Evolutionary conservation across 1,140 invertebrate genomes (phyloP).

Genomic region (Drosophila bifasciata): DNA sequence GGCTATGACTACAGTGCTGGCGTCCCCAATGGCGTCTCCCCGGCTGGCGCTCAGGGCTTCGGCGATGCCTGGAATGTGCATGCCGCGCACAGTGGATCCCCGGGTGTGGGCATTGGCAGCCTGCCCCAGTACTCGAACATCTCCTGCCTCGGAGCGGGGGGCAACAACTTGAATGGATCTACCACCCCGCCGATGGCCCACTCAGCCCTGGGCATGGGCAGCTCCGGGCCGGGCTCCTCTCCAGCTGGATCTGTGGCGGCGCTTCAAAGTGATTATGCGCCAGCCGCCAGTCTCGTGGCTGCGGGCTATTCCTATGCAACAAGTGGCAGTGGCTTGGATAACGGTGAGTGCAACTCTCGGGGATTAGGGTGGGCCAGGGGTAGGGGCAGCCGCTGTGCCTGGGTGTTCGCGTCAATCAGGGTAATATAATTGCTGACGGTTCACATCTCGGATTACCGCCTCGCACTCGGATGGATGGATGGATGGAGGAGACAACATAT

Average conservation of each 20-base stretch:
- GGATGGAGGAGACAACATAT: conserved; percentile 51
- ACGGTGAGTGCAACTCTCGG: conserved; percentile 68
- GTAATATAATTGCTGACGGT: conserved; percentile 52
- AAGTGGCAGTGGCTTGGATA: conserved; percentile 75
- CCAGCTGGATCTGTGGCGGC: conserved; percentile 42
- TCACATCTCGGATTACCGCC: conserved; percentile 60
- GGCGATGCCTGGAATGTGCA: conserved; percentile 71
- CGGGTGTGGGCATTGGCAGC: conserved; percentile 46
- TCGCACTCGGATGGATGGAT: neutral
- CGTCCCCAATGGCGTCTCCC: conserved; percentile 23
- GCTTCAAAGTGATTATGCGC: conserved; percentile 78
- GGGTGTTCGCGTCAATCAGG: conserved; percentile 83
- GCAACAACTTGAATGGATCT: conserved; percentile 62
- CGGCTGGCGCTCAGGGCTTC: conserved; percentile 47
- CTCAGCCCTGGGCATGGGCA: conserved; percentile 48
- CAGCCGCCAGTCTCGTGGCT: conserved; percentile 72
- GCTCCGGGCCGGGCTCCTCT: conserved; percentile 36
- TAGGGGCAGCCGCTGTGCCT: conserved; percentile 19
- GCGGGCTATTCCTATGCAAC: conserved; percentile 77
- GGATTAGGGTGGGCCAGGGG: neutral
- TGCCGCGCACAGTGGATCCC: conserved; percentile 56
- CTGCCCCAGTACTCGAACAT: conserved; percentile 81
- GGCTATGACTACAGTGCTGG: conserved; percentile 66
- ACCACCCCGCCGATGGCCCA: conserved; percentile 72
- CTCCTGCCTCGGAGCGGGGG: conserved; percentile 60